Conservation (phyloP, 2,113 vertebrate species). For the Dasyprocta punctata region DNA sequence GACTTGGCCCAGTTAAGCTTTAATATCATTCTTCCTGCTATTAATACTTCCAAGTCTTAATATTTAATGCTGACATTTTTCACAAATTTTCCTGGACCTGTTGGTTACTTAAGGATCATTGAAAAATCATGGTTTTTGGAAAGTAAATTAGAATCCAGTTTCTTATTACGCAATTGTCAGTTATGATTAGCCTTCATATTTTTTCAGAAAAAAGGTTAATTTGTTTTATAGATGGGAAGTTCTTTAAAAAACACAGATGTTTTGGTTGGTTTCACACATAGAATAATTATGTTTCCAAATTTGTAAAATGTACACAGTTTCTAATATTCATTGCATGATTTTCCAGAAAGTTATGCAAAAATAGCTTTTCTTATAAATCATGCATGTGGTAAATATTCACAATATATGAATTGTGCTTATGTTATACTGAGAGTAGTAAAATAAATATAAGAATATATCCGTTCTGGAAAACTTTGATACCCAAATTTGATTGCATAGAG, state of each 20-base stretch:
- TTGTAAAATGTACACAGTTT: conserved; percentile 13
- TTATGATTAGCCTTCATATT: background rate
- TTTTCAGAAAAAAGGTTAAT: background rate
- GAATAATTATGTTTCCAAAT: conserved; percentile 41
- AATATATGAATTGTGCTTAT: conserved; percentile 16
- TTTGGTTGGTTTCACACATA: background rate
- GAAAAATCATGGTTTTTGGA: conserved; percentile 47
- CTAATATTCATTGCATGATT: conserved; percentile 41
- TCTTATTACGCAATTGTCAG: background rate
- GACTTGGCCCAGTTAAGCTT: background rate
- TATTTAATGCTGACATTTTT: conserved; percentile 21
- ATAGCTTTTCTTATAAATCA: background rate
- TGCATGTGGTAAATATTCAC: conserved; percentile 7
- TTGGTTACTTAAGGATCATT: background rate
- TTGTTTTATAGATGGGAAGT: background rate
- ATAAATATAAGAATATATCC: background rate
- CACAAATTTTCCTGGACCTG: background rate
- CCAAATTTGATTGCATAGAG: background rate
- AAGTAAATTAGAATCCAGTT: conserved; percentile 28
- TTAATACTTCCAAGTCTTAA: background rate
- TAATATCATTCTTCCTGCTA: background rate
- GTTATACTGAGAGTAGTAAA: background rate
- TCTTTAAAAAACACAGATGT: background rate
- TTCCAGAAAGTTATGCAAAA: conserved; percentile 33
- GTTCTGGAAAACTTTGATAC: conserved; percentile 9